Conservation (phyloP, 1,140 invertebrate species). For the Drosophila lini region DNA sequence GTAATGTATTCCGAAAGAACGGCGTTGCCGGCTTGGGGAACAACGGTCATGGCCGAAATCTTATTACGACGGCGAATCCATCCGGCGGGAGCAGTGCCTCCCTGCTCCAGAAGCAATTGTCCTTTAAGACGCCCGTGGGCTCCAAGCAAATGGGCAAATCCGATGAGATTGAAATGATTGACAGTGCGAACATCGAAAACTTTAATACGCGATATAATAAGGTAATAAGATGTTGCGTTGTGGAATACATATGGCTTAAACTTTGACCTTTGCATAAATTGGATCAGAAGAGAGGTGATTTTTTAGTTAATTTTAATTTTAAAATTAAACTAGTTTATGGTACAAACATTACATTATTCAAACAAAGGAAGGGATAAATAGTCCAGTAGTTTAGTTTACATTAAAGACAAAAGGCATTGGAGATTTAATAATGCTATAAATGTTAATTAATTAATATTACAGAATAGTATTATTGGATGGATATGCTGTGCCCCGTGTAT, state of each 20-base stretch:
- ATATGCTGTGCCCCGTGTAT: conserved; percentile 87
- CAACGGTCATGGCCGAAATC: conserved; percentile 62
- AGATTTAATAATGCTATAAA: neutral
- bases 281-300: neutral
- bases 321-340: neutral
- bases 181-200: conserved; percentile 66
- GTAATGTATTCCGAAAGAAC: conserved; percentile 71
- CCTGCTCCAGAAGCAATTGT: conserved; percentile 74
- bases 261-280: neutral
- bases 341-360: too few species aligned
- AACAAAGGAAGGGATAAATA: too few species aligned
- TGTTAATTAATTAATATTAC: neutral
- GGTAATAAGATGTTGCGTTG: conserved; percentile 24
- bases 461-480: conserved; percentile 85
- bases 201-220: conserved; percentile 70
- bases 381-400: too few species aligned
- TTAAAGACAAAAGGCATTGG: neutral
- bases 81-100: conserved; percentile 75
- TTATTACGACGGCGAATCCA: conserved; percentile 73
- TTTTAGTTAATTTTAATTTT: neutral
- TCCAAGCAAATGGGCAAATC: conserved; percentile 69
- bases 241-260: neutral
- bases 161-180: conserved; percentile 77
- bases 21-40: conserved; percentile 51
- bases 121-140: conserved; percentile 75